Percentiles rank a stretch among this genome's conserved stretches.
Evolutionary conservation across 2,888 invertebrate genomes (phyloP).

Genomic region (Galerucella pusilla): DNA sequence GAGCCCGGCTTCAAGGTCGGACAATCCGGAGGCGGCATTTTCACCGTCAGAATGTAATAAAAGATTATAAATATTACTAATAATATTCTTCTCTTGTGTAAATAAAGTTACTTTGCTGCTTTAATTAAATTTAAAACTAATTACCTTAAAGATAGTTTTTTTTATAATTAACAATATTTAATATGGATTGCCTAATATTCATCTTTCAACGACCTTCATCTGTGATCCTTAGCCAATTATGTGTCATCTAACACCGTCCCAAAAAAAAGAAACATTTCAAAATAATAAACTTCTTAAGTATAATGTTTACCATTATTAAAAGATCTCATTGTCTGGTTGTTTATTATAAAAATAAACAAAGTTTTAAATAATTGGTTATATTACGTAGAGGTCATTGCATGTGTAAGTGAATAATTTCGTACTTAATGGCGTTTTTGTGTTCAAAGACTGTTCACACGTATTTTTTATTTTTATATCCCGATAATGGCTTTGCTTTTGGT

Average conservation of each 20-base stretch:
- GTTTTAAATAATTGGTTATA: conserved; percentile 4
- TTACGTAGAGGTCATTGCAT: not conserved
- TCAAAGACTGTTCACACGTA: conserved; percentile 1
- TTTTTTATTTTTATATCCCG: not conserved
- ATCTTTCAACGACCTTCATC: not conserved
- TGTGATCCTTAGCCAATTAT: not conserved
- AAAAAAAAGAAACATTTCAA: conserved; percentile 8
- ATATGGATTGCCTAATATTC: not conserved
- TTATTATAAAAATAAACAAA: conserved; percentile 13
- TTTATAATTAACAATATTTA: not conserved
- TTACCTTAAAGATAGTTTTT: not conserved
- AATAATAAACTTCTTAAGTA: not conserved
- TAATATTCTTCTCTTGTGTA: too few relatives aligned
- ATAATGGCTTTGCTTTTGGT: not conserved
- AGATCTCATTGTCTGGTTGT: conserved; percentile 3
- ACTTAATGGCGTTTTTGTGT: not conserved
- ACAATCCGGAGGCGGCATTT: too few relatives aligned
- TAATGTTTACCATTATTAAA: not conserved
- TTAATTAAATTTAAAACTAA: too few relatives aligned
- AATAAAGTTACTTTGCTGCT: too few relatives aligned
- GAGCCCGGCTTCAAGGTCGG: too few relatives aligned
- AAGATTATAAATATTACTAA: too few relatives aligned
- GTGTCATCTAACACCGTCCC: not conserved
- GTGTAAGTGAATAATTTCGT: conserved; percentile 13
- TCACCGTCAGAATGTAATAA: too few relatives aligned